These are phyloP conservation scores for Eretmocerus hayati DNA, from an alignment of 2,888 invertebrate species.

Conservation along the genomic window DNA sequence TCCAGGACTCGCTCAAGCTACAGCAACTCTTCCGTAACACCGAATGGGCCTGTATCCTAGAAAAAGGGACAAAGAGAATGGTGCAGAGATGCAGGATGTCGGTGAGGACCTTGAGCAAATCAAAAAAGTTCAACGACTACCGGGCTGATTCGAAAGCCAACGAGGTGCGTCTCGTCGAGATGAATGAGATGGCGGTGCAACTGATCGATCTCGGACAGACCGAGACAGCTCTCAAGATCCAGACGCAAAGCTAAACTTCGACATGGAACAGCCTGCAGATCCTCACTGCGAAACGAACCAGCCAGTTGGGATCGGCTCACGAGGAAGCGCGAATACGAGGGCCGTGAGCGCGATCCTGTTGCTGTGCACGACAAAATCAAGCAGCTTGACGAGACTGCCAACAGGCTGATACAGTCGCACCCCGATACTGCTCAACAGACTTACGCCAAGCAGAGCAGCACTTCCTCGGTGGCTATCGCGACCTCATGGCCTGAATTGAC, in stretches of 20 bases:
- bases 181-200: slow-evolving; percentile 98
- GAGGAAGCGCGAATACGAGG: slow-evolving; percentile 99
- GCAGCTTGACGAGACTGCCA: slow-evolving; percentile 92
- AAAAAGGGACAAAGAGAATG: slow-evolving; percentile 98
- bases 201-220: slow-evolving; percentile 95
- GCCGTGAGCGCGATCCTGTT: slow-evolving; percentile 93
- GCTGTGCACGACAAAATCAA: slow-evolving; percentile 96
- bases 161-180: slow-evolving; percentile 94
- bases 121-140: slow-evolving; percentile 99
- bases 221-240: slow-evolving; percentile 96
- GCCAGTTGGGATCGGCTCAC: slow-evolving; percentile 93
- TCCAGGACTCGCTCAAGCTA: slow-evolving; percentile 88
- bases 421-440: slow-evolving; percentile 98
- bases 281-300: slow-evolving; percentile 87
- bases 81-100: slow-evolving; percentile 93
- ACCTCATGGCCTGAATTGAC: too few relatives aligned
- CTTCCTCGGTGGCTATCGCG: too few relatives aligned
- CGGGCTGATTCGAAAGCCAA: slow-evolving; percentile 95
- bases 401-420: slow-evolving; percentile 90
- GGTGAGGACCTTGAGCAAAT: slow-evolving; percentile 98
- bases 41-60: slow-evolving; percentile 98
- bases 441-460: slow-evolving; percentile 92
- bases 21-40: slow-evolving; percentile 97
- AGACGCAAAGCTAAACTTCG: slow-evolving; percentile 92
- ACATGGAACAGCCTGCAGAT: slow-evolving; percentile 95